Percentiles rank a stretch among this genome's conserved stretches.
phyloP scores from a whole-genome alignment of 92 coral and sea anemone genomes.

The Parazoanthus darwini region DNA sequence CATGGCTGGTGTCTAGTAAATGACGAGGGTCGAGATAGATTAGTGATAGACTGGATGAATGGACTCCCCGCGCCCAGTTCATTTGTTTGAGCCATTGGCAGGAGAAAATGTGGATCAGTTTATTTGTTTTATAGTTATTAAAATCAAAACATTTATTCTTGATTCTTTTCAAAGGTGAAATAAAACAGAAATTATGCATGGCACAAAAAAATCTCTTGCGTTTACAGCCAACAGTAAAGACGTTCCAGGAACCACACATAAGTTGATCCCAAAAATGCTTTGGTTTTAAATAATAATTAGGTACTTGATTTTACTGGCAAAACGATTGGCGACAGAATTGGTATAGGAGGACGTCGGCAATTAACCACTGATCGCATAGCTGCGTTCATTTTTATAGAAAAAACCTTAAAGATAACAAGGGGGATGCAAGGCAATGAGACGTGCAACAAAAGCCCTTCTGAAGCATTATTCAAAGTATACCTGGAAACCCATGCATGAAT shows the following conservation, averaged over 20 bases:
- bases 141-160: no score
- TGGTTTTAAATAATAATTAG: neutral
- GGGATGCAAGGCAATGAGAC: conserved; percentile 62
- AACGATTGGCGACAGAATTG: neutral
- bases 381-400: conserved; percentile 62
- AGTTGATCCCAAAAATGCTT: neutral
- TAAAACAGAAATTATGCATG: no score
- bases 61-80: no score
- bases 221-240: neutral
- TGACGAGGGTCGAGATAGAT: no score
- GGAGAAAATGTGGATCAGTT: no score
- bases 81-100: no score
- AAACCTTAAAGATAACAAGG: conserved; percentile 62
- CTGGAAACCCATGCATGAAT: conserved; percentile 57
- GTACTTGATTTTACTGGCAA: conserved; percentile 7
- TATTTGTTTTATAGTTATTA: no score
- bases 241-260: neutral
- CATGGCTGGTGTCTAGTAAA: no score
- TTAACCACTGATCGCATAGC: conserved; percentile 48
- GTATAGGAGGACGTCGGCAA: conserved; percentile 45
- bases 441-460: conserved; percentile 62
- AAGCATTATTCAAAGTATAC: conserved; percentile 65
- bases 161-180: no score
- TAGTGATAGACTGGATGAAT: no score
- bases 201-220: no score